Conservation (phyloP, 2,888 invertebrate species). For the Argyresthia albistria region DNA sequence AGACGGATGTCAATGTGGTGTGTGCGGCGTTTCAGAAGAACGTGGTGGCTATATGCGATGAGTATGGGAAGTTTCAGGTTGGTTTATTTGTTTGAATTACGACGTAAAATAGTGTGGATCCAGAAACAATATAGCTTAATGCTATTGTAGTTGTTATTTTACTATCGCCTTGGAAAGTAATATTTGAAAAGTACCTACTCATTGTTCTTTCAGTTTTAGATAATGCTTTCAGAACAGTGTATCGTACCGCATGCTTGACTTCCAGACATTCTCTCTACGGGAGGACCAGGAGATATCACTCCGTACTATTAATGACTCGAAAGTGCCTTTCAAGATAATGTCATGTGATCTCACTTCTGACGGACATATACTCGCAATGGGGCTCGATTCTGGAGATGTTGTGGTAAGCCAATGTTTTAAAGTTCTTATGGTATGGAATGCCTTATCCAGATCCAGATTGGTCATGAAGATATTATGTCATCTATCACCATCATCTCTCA, state of each 20-base stretch:
- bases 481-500: too few species aligned
- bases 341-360: slow-evolving; percentile 65
- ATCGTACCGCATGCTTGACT: slow-evolving; percentile 6
- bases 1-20: slow-evolving; percentile 33
- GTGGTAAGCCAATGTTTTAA: slow-evolving; percentile 55
- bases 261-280: slow-evolving; percentile 43
- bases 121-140: too few species aligned
- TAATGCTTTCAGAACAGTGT: too few species aligned
- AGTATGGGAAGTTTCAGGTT: slow-evolving; percentile 47
- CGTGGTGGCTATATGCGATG: slow-evolving; percentile 49
- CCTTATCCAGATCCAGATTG: too few species aligned
- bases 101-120: too few species aligned
- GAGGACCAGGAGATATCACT: slow-evolving; percentile 24
- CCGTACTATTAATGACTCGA: slow-evolving; percentile 35
- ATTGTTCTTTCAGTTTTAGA: too few species aligned
- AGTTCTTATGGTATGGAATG: too few species aligned
- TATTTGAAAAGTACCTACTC: too few species aligned
- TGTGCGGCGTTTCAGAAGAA: slow-evolving; percentile 46
- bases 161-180: too few species aligned
- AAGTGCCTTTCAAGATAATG: slow-evolving; percentile 41
- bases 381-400: slow-evolving; percentile 74
- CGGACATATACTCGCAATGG: slow-evolving; percentile 74
- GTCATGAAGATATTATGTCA: too few species aligned
- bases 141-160: too few species aligned
- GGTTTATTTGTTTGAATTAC: neutral